Evolutionary conservation across 2,888 invertebrate species (phyloP).

Genomic region (Eupithecia pulchellata): DNA sequence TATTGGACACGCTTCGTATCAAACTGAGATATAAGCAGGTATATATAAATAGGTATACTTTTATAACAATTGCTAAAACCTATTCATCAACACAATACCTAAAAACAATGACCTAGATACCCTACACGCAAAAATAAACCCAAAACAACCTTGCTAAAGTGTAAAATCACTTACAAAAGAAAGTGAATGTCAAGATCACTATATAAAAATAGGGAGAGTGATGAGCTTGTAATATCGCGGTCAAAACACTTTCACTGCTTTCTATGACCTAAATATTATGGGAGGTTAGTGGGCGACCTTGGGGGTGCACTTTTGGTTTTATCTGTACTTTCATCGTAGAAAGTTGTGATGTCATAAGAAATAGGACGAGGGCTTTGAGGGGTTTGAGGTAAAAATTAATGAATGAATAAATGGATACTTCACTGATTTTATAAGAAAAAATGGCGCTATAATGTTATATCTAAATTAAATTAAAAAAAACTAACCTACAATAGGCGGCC

Average conservation of each 20-base stretch:
- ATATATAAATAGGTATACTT: no score
- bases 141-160: not conserved
- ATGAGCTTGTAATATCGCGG: slow-evolving; percentile 71
- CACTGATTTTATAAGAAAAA: no score
- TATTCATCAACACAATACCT: not conserved
- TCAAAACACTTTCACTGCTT: slow-evolving; percentile 80
- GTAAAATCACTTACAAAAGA: slow-evolving; percentile 22
- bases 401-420: no score
- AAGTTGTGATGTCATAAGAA: slow-evolving; percentile 65
- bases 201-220: slow-evolving; percentile 70
- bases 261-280: slow-evolving; percentile 76
- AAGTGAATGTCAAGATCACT: slow-evolving; percentile 68
- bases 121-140: not conserved
- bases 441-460: no score
- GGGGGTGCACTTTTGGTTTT: slow-evolving; percentile 77
- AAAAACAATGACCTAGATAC: not conserved
- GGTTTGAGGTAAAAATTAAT: no score
- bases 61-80: no score
- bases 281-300: slow-evolving; percentile 76
- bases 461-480: no score
- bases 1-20: no score
- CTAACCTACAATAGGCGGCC: no score
- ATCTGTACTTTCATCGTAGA: slow-evolving; percentile 78
- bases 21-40: no score
- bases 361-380: not conserved